Evolutionary conservation across 2,797 vertebrate genomes (phyloP).

Genomic region (Eurystomus glaucurus): DNA sequence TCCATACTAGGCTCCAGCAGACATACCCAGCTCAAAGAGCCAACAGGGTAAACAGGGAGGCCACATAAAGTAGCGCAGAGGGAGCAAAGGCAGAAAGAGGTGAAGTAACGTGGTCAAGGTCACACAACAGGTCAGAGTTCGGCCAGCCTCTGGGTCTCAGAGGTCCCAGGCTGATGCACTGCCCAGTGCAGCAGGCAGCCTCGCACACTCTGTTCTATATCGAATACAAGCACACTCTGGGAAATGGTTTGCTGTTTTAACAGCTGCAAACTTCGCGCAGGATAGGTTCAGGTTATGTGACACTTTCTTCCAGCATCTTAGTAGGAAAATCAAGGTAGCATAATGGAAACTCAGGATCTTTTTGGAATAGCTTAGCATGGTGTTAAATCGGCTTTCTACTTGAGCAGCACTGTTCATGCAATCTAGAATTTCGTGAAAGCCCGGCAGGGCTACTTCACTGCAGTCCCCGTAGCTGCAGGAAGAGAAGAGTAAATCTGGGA

Average conservation of each 20-base stretch:
- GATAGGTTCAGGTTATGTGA: not conserved
- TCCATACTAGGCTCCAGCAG: not conserved
- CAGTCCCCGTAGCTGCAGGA: not conserved
- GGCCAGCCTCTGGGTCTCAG: rapidly evolving
- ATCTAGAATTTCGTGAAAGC: not conserved
- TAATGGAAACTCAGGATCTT: not conserved
- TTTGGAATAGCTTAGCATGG: not conserved
- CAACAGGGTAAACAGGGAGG: not conserved
- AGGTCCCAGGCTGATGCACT: not conserved
- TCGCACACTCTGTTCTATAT: not conserved
- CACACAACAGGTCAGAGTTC: not conserved
- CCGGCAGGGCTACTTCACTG: not conserved
- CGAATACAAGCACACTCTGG: not conserved
- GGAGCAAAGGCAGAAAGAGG: conserved; percentile 9
- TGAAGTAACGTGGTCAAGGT: not conserved
- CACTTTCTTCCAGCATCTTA: not conserved
- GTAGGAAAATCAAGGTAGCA: not conserved
- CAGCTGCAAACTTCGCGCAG: not conserved
- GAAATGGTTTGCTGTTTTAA: conserved; percentile 45
- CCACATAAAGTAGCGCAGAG: not conserved
- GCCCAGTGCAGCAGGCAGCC: not conserved
- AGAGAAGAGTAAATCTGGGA: not conserved
- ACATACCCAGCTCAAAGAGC: not conserved
- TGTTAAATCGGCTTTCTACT: not conserved
- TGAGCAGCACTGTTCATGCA: not conserved